Conservation (phyloP, 2,888 invertebrate species). For the Chydorus sphaericus region DNA sequence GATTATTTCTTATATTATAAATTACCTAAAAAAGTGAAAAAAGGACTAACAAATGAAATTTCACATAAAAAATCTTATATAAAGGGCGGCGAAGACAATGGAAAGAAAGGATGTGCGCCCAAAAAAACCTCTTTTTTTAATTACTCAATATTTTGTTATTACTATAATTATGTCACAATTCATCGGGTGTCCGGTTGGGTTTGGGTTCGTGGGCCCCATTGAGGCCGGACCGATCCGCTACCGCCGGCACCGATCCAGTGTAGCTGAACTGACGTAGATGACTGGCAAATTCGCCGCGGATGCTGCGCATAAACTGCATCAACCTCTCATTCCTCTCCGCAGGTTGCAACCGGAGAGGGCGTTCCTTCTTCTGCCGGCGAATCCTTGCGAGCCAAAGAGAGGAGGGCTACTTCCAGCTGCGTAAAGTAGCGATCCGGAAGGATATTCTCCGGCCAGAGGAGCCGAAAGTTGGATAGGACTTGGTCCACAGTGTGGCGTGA, state of each 20-base stretch:
- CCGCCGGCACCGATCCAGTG: too few relatives aligned
- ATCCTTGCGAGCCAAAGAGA: constrained; percentile 6
- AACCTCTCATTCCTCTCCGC: neutral
- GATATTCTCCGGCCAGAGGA: constrained; percentile 8
- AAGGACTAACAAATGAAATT: too few relatives aligned
- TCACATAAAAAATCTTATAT: too few relatives aligned
- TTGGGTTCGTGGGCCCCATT: neutral
- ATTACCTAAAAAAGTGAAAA: too few relatives aligned
- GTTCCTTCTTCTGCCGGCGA: neutral
- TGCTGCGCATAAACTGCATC: constrained; percentile 3
- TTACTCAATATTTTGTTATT: too few relatives aligned
- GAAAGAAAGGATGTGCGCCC: too few relatives aligned
- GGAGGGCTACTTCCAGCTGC: constrained; percentile 1
- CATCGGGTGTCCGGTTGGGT: constrained; percentile 9
- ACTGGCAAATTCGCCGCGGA: neutral
- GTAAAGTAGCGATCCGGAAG: constrained; percentile 6
- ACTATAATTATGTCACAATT: too few relatives aligned
- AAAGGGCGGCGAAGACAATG: too few relatives aligned
- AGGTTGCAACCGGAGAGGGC: too few relatives aligned
- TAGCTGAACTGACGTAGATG: constrained; percentile 5
- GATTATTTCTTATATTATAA: too few relatives aligned
- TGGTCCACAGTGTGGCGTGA: constrained; percentile 2
- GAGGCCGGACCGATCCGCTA: neutral
- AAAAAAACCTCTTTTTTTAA: too few relatives aligned
- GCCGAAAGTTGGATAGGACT: constrained; percentile 3